Conservation (phyloP, 1,140 invertebrate species). For the Myzus persicae region DNA sequence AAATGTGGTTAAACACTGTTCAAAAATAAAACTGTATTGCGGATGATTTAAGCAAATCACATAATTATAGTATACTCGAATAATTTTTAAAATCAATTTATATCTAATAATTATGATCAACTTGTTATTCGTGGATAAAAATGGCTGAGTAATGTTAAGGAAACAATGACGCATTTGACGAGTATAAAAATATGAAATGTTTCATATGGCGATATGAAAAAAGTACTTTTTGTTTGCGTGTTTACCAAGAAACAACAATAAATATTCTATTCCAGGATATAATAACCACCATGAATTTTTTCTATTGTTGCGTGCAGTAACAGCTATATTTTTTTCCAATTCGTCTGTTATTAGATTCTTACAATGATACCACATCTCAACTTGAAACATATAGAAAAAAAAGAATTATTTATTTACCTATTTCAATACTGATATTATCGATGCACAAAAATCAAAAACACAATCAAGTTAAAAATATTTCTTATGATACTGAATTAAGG, state of each 20-base stretch:
- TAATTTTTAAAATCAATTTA: background rate
- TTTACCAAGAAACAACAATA: background rate
- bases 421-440: background rate
- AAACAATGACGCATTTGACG: background rate
- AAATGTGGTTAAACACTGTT: background rate
- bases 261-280: background rate
- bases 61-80: background rate
- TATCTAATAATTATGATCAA: background rate
- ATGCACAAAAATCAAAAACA: background rate
- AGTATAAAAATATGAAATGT: background rate
- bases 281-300: background rate
- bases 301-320: background rate
- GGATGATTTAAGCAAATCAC: background rate
- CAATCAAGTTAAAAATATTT: background rate
- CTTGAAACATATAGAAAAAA: background rate
- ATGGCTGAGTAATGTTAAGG: background rate
- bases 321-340: background rate
- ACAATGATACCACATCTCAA: background rate
- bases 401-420: background rate
- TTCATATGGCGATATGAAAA: background rate
- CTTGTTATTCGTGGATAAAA: background rate
- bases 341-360: background rate
- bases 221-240: background rate
- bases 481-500: background rate
- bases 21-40: background rate